Conservation (phyloP, 2,113 vertebrate genomes). For the Pseudorasbora parva region DNA sequence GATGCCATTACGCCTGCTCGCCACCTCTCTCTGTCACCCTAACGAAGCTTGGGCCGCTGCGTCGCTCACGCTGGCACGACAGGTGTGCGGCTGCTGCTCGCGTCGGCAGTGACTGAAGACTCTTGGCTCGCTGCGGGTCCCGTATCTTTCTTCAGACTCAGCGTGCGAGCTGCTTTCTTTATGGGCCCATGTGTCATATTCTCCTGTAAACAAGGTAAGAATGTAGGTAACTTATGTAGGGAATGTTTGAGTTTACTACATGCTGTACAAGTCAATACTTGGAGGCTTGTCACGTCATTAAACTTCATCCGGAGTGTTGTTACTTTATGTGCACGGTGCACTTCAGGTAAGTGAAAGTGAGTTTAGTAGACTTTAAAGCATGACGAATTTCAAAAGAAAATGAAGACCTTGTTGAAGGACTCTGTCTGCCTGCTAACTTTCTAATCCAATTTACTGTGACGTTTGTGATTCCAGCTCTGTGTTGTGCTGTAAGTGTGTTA, state of each 20-base stretch:
- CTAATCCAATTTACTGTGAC: constrained; percentile 46
- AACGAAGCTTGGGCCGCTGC: constrained; percentile 42
- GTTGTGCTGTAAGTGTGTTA: constrained; percentile 30
- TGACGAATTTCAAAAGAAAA: background rate
- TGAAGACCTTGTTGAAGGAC: constrained; percentile 40
- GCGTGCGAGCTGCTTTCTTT: background rate
- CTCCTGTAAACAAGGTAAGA: constrained; percentile 8
- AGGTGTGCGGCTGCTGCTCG: constrained; percentile 26
- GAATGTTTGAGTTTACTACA: background rate
- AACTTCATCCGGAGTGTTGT: constrained; percentile 9
- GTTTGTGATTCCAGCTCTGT: constrained; percentile 20
- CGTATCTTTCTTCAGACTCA: constrained; percentile 41
- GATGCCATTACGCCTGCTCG: constrained; percentile 30
- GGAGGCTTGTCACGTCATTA: background rate
- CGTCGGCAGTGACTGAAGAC: constrained; percentile 34
- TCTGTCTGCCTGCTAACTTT: constrained; percentile 24
- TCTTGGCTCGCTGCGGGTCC: constrained; percentile 19
- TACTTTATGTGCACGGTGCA: background rate
- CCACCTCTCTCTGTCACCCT: constrained; percentile 32
- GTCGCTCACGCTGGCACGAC: constrained; percentile 44
- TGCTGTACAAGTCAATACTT: constrained; percentile 1
- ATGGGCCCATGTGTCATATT: constrained; percentile 7
- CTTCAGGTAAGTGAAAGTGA: constrained; percentile 25
- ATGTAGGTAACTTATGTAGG: background rate
- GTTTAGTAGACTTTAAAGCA: constrained; percentile 32